Percentiles rank a stretch among this genome's conserved stretches.
Evolutionary conservation across 2,113 vertebrate species (phyloP).

Genomic region (Carettochelys insculpta): DNA sequence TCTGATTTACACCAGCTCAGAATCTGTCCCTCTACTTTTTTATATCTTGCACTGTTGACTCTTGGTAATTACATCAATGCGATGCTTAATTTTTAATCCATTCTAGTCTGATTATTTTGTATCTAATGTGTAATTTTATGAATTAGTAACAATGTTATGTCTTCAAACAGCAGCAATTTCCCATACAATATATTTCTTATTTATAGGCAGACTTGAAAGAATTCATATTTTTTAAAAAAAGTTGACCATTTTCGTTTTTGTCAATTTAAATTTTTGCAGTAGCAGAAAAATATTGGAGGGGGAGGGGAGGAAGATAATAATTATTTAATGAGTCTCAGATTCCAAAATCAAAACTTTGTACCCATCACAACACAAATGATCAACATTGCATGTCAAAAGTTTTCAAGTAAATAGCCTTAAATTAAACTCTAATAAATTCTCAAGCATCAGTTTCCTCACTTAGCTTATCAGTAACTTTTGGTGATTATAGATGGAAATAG

Average conservation of each 20-base stretch:
- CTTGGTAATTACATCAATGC: background rate
- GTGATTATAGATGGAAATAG: background rate
- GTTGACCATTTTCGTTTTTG: background rate
- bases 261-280: background rate
- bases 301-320: background rate
- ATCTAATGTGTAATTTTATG: background rate
- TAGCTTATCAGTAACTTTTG: background rate
- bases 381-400: background rate
- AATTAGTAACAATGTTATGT: background rate
- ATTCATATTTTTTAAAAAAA: background rate
- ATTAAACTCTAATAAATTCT: background rate
- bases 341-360: background rate
- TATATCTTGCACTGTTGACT: background rate
- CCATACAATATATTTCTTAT: background rate
- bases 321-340: background rate
- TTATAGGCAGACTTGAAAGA: background rate
- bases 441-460: background rate
- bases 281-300: too few species aligned
- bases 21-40: accelerated
- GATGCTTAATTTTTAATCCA: background rate
- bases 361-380: background rate
- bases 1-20: background rate
- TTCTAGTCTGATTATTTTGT: background rate
- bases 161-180: background rate
- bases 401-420: background rate